Evolutionary conservation across 2,888 invertebrate genomes (phyloP).

Genomic region (Dasysyrphus tricinctus): DNA sequence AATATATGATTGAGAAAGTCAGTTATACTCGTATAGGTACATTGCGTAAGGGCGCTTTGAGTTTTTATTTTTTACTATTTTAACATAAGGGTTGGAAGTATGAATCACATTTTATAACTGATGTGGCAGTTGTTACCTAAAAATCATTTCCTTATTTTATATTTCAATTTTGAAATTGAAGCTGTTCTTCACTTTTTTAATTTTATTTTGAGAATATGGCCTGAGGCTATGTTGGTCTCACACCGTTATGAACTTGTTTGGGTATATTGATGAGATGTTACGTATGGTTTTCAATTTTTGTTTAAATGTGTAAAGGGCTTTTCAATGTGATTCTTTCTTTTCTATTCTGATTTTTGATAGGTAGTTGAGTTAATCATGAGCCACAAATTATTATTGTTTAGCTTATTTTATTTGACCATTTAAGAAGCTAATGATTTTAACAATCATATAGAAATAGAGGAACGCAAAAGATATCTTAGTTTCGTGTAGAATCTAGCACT

Average conservation of each 20-base stretch:
- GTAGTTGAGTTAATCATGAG: too few species aligned
- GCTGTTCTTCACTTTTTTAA: conserved; percentile 11
- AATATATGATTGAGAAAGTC: conserved; percentile 17
- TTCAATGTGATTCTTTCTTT: too few species aligned
- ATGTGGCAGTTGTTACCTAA: conserved; percentile 49
- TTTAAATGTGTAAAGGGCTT: neutral
- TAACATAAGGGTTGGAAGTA: conserved; percentile 23
- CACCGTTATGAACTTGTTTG: conserved; percentile 12
- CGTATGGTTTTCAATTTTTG: conserved; percentile 22
- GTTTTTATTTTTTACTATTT: neutral
- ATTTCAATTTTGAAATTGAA: conserved; percentile 66
- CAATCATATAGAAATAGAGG: too few species aligned
- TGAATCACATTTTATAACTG: neutral
- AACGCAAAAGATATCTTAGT: too few species aligned
- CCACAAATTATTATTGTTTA: too few species aligned
- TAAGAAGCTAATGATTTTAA: too few species aligned
- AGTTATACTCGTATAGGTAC: neutral
- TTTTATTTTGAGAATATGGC: conserved; percentile 20
- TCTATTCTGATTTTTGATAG: too few species aligned
- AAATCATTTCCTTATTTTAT: conserved; percentile 73
- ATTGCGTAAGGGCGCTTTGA: conserved; percentile 31
- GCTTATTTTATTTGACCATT: too few species aligned
- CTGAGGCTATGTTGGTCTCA: conserved; percentile 39
- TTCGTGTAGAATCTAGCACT: too few species aligned
- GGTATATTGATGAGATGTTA: conserved; percentile 5